Conservation (phyloP, 2,888 invertebrate genomes). For the Latrodectus elegans region DNA sequence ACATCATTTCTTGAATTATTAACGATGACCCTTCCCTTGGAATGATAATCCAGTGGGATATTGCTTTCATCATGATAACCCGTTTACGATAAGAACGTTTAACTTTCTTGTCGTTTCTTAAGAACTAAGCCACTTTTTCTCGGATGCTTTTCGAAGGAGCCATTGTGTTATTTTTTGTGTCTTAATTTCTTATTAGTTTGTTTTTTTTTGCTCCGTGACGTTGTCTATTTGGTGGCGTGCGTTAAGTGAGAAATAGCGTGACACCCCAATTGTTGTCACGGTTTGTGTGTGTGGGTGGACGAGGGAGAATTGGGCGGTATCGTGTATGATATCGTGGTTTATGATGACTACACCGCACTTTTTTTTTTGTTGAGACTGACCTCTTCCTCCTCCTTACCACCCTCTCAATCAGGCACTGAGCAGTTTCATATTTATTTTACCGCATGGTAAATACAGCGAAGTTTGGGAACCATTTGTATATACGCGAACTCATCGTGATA, state of each 20-base stretch:
- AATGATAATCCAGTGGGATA: too few relatives aligned
- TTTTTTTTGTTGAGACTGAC: conserved; percentile 7
- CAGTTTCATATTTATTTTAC: conserved; percentile 50
- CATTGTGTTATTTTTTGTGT: conserved; percentile 23
- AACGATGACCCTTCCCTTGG: too few relatives aligned
- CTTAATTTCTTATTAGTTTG: conserved; percentile 30
- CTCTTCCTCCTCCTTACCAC: not conserved
- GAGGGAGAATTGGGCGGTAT: conserved; percentile 1
- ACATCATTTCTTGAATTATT: too few relatives aligned
- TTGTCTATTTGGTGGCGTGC: conserved; percentile 11
- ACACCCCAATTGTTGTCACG: conserved; percentile 63
- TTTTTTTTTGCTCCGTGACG: conserved; percentile 28
- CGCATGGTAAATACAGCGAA: conserved; percentile 25
- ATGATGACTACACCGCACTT: conserved; percentile 13
- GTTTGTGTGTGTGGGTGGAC: conserved; percentile 11
- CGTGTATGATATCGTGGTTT: conserved; percentile 24
- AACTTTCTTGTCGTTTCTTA: too few relatives aligned
- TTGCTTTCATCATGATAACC: not conserved
- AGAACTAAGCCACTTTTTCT: conserved; percentile 15
- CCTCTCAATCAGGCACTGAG: conserved; percentile 3
- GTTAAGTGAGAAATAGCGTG: conserved; percentile 67
- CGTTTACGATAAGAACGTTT: too few relatives aligned
- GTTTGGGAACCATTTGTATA: conserved; percentile 31
- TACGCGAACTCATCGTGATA: not conserved
- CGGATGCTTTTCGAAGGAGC: not conserved